These are phyloP conservation scores for Dioctria rufipes DNA, from an alignment of 2,888 invertebrate species.

Conservation along the genomic window DNA sequence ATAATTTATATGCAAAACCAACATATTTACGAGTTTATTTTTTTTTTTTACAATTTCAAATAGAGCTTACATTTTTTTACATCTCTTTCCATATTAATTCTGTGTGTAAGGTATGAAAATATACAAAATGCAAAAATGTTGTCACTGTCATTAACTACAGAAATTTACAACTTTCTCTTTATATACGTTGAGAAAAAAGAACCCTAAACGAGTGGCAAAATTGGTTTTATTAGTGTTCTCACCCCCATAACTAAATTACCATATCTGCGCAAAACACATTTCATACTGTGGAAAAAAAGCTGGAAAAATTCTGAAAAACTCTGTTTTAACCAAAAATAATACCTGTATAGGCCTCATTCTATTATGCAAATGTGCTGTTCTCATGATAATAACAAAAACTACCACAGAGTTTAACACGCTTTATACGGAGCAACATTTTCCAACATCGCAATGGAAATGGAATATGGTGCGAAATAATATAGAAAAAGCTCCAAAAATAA, in stretches of 20 bases:
- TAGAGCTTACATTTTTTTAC: too few relatives aligned
- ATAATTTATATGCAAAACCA: too few relatives aligned
- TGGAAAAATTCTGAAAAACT: background rate
- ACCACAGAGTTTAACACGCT: background rate
- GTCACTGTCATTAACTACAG: background rate
- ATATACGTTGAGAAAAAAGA: background rate
- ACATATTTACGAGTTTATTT: too few relatives aligned
- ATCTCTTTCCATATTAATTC: too few relatives aligned
- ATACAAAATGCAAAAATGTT: background rate
- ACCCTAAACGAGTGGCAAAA: background rate
- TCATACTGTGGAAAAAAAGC: background rate
- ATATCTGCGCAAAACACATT: background rate
- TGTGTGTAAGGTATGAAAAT: too few relatives aligned
- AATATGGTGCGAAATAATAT: background rate
- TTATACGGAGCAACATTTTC: slow-evolving; percentile 1
- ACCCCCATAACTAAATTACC: slow-evolving; percentile 2
- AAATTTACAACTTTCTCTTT: background rate
- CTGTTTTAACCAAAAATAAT: background rate
- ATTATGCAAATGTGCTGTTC: slow-evolving; percentile 47
- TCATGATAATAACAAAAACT: slow-evolving; percentile 43
- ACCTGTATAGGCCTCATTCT: slow-evolving; percentile 6
- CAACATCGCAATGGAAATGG: background rate
- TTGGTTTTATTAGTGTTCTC: background rate
- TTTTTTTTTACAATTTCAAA: too few relatives aligned
- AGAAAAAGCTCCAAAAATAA: background rate